Evolutionary conservation across 1,140 invertebrate species (phyloP), one percentile per base, ranked within the genome.

Genomic region (Fopius arisanus): DNA sequence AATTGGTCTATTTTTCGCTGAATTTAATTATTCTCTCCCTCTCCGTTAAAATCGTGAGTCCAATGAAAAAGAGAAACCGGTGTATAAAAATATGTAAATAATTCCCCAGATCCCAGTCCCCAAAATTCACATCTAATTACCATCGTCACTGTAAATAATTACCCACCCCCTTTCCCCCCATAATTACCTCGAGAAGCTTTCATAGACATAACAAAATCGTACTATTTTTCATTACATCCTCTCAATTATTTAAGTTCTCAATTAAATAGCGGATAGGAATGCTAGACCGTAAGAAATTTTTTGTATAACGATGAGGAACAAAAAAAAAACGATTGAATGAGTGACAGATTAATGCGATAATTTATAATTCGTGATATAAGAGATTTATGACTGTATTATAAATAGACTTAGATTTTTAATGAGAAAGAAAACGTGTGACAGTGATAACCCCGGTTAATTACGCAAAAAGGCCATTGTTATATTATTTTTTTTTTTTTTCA

Each of bases 331-430:
- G 54, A 23, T 3, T 59, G 54, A 26, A 59, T 59, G 54, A 26
- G 23, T 26, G 23, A 59, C 26, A 0, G 54, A 59, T 19, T 59
- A 59, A 26, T 59, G 62, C 29, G 62, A 79, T 84, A 80, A 83
- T 83, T 82, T 82, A 79, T 81, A 77, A 76, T 77, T 80, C 74
- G 77, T 76, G 72, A 79, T 79, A 75, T 76, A 74, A 77, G 75
- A 81, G 67, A 80, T 75, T 81, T 78, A 75, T 75, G 76, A 80
- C 76, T 83, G 83, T 84, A 83, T 79, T 79, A 83, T 82, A 81
- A n/a, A 71, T 82, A 82, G 76, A 23, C 54, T 77, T 74, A 70
- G 74, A 73, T 66, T 70, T 75, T 72, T 26, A 76, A 69, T 21
- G 33, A 74, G 40, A 72, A 72, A 71, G 14, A 67, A 51, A 70